phyloP scores from a whole-genome alignment of 2,113 vertebrate species.

The Eolophus roseicapilla region DNA sequence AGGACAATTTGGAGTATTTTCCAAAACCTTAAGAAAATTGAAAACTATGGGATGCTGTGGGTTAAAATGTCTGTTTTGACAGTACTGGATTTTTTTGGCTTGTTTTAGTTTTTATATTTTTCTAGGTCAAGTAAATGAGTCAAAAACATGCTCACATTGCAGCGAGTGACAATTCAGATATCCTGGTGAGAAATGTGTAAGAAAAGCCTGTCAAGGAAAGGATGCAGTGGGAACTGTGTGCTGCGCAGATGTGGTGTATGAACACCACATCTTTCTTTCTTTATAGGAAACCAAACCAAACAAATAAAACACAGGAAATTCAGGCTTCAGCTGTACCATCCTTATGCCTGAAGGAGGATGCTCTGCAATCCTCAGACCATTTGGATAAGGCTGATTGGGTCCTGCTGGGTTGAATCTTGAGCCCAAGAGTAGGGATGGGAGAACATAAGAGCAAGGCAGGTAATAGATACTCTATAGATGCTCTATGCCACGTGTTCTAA shows the following conservation, averaged over 20 bases:
- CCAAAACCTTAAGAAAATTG: neutral
- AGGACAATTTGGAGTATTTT: neutral
- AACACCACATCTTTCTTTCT: neutral
- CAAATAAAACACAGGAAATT: neutral
- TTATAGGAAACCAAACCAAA: neutral
- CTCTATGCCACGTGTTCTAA: neutral
- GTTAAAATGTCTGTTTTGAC: neutral
- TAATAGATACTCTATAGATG: rapidly evolving
- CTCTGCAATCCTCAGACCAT: neutral
- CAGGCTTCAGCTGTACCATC: neutral
- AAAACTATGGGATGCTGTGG: neutral
- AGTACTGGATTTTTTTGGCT: neutral
- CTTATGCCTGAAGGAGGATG: neutral
- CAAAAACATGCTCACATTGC: rapidly evolving
- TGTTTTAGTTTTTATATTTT: neutral
- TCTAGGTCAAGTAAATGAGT: neutral
- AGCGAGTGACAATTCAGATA: neutral
- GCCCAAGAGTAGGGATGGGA: neutral
- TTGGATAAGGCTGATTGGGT: neutral
- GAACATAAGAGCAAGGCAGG: neutral
- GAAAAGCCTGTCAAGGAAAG: neutral
- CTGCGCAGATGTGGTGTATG: neutral
- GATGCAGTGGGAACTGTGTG: neutral
- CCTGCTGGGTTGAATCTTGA: neutral
- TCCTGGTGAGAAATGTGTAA: neutral